phyloP scores from a whole-genome alignment of 2,888 invertebrate species.

The Nomada ferruginata region DNA sequence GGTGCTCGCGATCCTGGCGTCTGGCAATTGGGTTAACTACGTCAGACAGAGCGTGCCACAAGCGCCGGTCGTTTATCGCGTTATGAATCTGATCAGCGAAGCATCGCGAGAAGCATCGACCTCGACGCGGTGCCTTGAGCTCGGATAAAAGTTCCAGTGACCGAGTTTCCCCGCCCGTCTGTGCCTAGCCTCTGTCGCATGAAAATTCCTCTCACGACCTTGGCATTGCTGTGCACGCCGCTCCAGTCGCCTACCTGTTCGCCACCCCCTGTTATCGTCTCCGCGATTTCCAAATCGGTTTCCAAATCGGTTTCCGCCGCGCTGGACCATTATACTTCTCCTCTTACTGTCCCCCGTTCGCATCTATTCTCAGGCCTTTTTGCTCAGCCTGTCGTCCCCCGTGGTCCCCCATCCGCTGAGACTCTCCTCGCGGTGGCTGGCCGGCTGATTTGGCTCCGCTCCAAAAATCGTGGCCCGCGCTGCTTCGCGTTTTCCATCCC shows the following conservation, averaged over 20 bases:
- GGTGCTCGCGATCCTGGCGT: neutral
- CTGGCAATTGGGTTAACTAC: slow-evolving; percentile 65
- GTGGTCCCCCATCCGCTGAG: slow-evolving; percentile 27
- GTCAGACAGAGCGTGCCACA: slow-evolving; percentile 57
- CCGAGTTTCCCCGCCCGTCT: slow-evolving; percentile 55
- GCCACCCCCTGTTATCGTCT: neutral
- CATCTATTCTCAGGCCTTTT: neutral
- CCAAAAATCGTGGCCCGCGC: slow-evolving; percentile 68
- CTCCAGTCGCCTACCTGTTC: neutral
- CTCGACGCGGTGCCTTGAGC: slow-evolving; percentile 32
- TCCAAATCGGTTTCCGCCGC: neutral
- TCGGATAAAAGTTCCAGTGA: slow-evolving; percentile 72
- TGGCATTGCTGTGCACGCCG: slow-evolving; percentile 19
- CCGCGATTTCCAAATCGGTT: neutral
- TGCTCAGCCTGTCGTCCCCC: neutral
- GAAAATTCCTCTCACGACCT: slow-evolving; percentile 38
- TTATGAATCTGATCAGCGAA: slow-evolving; percentile 27
- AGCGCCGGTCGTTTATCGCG: slow-evolving; percentile 26
- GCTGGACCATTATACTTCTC: slow-evolving; percentile 2
- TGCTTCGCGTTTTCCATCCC: slow-evolving; percentile 15
- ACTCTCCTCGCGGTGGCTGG: slow-evolving; percentile 61
- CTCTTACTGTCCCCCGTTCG: neutral
- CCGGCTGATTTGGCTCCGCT: slow-evolving; percentile 70
- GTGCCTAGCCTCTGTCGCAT: neutral
- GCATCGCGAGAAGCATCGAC: neutral